A percentile compares a stretch with the other conserved stretches of the same genome.
phyloP scores from a whole-genome alignment of 2,113 vertebrate species.

The Sander vitreus region DNA sequence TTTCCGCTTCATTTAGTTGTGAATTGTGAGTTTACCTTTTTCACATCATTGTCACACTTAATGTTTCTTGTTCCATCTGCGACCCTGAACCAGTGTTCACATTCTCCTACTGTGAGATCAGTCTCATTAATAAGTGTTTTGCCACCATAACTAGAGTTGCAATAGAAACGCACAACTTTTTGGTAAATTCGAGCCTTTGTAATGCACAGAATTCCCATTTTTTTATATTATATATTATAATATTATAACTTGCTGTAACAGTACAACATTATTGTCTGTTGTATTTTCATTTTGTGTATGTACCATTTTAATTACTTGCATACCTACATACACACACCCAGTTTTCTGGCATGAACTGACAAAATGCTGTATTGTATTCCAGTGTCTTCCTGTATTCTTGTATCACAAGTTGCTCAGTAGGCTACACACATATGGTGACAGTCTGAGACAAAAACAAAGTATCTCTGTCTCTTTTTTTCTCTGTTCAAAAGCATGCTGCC shows the following conservation, averaged over 20 bases:
- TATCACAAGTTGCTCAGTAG: constrained; percentile 41
- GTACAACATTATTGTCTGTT: constrained; percentile 4
- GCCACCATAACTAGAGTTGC: not conserved
- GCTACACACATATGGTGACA: constrained; percentile 16
- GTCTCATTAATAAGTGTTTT: constrained; percentile 22
- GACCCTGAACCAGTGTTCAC: constrained; percentile 20
- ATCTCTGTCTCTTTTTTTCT: constrained; percentile 5
- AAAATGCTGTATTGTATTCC: constrained; percentile 37
- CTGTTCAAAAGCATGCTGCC: constrained; percentile 11
- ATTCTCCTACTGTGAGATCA: constrained; percentile 23
- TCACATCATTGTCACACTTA: constrained; percentile 16
- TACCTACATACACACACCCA: constrained; percentile 18
- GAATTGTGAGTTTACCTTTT: constrained; percentile 13
- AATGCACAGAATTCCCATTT: constrained; percentile 18
- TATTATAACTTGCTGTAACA: not conserved
- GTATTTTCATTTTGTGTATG: constrained; percentile 4
- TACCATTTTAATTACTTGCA: constrained; percentile 11
- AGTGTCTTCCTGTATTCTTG: constrained; percentile 30
- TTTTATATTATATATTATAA: constrained; percentile 24
- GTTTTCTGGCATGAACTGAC: constrained; percentile 4
- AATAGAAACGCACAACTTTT: constrained; percentile 20
- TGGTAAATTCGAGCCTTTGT: constrained; percentile 7
- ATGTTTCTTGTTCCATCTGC: not conserved
- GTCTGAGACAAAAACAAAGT: constrained; percentile 18
- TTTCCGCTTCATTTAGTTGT: not conserved